Conservation (phyloP, 2,797 vertebrate genomes). For the Microctenopoma steveboyesi region DNA sequence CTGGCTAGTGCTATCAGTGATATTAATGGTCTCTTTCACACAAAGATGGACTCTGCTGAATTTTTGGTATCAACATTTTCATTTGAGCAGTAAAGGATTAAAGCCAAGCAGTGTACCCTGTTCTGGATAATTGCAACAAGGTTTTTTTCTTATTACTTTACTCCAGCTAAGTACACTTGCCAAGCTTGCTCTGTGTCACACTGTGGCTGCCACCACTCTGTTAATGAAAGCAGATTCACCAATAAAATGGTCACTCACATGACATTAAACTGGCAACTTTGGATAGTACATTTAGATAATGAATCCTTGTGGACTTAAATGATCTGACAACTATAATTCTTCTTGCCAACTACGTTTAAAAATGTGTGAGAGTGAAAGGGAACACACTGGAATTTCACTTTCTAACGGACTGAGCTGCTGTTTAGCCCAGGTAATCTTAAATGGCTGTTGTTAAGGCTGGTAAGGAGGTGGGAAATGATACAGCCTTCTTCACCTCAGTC, state of each 20-base stretch:
- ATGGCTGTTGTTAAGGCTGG: conserved; percentile 30
- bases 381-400: neutral
- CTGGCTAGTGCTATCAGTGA: conserved; percentile 86
- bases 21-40: conserved; percentile 38
- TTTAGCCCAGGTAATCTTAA: conserved; percentile 38
- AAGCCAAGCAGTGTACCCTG: conserved; percentile 64
- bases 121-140: conserved; percentile 66
- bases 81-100: conserved; percentile 84
- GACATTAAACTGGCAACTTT: conserved; percentile 72
- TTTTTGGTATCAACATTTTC: conserved; percentile 83
- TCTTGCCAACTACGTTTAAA: conserved; percentile 24
- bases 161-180: conserved; percentile 66
- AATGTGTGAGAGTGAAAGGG: neutral
- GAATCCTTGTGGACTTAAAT: conserved; percentile 48
- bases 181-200: conserved; percentile 48
- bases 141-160: conserved; percentile 45
- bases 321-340: conserved; percentile 12
- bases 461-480: conserved; percentile 15
- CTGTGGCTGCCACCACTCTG: conserved; percentile 80
- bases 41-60: conserved; percentile 71
- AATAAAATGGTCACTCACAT: conserved; percentile 84
- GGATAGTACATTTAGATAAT: conserved; percentile 68
- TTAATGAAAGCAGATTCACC: conserved; percentile 90
- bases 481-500: conserved; percentile 10
- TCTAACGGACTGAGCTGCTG: conserved; percentile 9